Base-by-base conservation (phyloP, 2,888 invertebrate genomes). In the Eumerus sabulonum region DNA sequence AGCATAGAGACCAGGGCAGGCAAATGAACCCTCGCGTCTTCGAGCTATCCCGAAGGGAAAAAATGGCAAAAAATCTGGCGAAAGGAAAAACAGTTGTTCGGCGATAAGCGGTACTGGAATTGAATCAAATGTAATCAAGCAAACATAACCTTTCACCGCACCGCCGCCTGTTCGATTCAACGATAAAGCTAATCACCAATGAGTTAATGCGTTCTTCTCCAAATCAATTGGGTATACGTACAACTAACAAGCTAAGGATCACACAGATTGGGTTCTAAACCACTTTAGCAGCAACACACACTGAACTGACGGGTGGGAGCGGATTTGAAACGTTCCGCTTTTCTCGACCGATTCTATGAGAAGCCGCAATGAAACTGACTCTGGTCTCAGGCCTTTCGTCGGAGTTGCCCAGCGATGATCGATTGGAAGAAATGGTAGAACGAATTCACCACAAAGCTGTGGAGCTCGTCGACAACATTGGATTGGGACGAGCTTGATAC, bases 291-390 rank as follows among this genome's bases (percentile, higher is more conserved):
- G 42, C n/a, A 13, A 11, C 27, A 54, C 9, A 38, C 9, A 12
- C 36, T 27, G 45, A 17, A 62, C 42, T 27, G 42, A 56, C 51
- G 38, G 18, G 59, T 35, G 17, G 42, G 11, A 48, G n/a, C n/a
- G n/a, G n/a, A 16, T n/a, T 53, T 44, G 13, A 9, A 45, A 40
- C 9, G 18, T 67, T 68, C 77, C 67, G 73, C 59, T 67, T 63
- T 53, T n/a, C 27, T 27, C 60, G 74, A 68, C 79, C 79, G 79
- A 74, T 64, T 70, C 79, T 64, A 70, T 50, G 56, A 62, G 56
- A 79, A 64, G 74, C 74, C 79, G 79, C 74, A 79, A 79, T 74
- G 74, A 79, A 70, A 79, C 79, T 79, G 63, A 74, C 57, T 59
- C 18, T 36, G 12, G 36, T 40, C 48, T 57, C 27, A 59, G 48